These are phyloP conservation scores for Pedetes capensis DNA, from an alignment of 2,113 vertebrate genomes.

Conservation along the genomic window DNA sequence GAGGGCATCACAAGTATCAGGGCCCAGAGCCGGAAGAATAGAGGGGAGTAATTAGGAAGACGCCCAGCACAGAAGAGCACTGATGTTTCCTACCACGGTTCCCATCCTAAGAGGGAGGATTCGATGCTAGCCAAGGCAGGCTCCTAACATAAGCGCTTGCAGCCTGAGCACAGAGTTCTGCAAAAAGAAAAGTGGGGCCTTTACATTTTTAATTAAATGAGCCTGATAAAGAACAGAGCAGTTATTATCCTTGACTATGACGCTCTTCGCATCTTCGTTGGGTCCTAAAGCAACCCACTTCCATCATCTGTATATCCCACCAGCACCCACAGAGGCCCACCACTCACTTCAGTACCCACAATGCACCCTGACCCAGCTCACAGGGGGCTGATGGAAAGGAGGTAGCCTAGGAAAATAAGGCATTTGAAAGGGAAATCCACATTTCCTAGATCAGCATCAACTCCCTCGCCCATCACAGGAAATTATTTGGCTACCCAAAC, in stretches of 20 bases:
- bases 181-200: not conserved
- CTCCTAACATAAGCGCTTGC: not conserved
- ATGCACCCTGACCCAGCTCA: not conserved
- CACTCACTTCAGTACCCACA: rapidly evolving
- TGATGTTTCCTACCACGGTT: not conserved
- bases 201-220: not conserved
- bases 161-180: not conserved
- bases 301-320: rapidly evolving
- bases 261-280: not conserved
- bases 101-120: not conserved
- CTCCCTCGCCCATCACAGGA: not conserved
- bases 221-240: not conserved
- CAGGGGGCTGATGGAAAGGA: not conserved
- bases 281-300: not conserved
- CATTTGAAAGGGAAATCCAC: conserved; percentile 10
- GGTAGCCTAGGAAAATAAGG: not conserved
- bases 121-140: not conserved
- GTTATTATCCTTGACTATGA: not conserved
- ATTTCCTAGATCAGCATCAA: not conserved
- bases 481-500: conserved; percentile 41
- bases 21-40: not conserved
- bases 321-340: not conserved
- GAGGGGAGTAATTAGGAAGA: not conserved
- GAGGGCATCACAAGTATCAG: not conserved
- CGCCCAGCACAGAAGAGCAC: rapidly evolving